Evolutionary conservation across 2,113 vertebrate genomes (phyloP).

Genomic region (Tylochromis polylepis): DNA sequence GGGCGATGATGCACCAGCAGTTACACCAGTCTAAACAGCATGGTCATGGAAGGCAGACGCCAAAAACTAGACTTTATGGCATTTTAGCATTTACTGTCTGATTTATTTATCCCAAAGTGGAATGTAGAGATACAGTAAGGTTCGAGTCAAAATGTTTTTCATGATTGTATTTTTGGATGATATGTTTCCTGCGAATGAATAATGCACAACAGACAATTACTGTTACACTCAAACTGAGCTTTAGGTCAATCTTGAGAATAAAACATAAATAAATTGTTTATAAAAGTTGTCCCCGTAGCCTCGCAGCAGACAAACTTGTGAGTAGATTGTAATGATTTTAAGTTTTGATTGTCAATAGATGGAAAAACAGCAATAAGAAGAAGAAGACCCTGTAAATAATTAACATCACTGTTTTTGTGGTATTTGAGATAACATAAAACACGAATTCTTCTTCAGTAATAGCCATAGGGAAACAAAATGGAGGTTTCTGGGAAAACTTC

Average conservation of each 20-base stretch:
- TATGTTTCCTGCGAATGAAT: neutral
- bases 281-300: neutral
- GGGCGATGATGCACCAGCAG: neutral
- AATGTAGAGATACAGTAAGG: neutral
- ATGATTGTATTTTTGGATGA: neutral
- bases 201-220: neutral
- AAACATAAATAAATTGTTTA: neutral
- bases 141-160: neutral
- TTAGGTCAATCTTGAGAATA: neutral
- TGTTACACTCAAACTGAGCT: neutral
- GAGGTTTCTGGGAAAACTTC: neutral
- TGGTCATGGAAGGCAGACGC: neutral
- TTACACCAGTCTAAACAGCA: constrained; percentile 20
- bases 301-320: neutral
- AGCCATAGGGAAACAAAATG: neutral
- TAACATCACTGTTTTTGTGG: neutral
- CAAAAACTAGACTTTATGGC: neutral
- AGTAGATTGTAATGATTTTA: neutral
- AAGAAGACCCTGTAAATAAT: neutral
- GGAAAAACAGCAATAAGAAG: neutral
- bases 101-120: neutral
- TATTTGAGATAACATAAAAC: neutral
- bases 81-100: neutral
- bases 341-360: neutral
- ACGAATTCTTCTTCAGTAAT: neutral